Evolutionary conservation across 2,888 invertebrate genomes (phyloP).

Genomic region (Hirtodrosophila duncani): DNA sequence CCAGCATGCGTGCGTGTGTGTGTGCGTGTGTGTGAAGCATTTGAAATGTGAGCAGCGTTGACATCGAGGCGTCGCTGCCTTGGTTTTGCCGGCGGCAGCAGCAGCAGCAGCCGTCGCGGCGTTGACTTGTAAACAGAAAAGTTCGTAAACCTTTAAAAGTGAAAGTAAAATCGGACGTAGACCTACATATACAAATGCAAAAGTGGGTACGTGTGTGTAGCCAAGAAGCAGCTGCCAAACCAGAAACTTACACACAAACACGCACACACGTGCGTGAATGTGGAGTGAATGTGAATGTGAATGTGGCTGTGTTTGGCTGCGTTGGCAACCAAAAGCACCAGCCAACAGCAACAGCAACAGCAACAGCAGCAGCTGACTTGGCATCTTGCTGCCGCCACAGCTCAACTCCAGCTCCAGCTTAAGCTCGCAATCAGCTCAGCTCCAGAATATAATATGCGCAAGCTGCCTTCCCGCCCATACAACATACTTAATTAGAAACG

Average conservation of each 20-base stretch:
- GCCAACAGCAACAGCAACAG: not conserved
- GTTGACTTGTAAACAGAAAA: constrained; percentile 75
- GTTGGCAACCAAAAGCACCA: too few relatives aligned
- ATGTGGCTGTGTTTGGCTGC: too few relatives aligned
- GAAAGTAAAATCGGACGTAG: constrained; percentile 79
- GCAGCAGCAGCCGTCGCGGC: constrained; percentile 39
- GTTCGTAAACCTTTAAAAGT: constrained; percentile 79
- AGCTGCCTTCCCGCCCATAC: not conserved
- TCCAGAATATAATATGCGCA: not conserved
- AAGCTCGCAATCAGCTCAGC: too few relatives aligned
- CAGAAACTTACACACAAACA: constrained; percentile 53
- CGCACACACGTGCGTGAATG: not conserved
- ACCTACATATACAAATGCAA: constrained; percentile 77
- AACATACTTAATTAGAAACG: not conserved
- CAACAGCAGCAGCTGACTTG: too few relatives aligned
- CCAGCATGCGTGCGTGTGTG: not conserved
- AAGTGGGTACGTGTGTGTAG: constrained; percentile 25
- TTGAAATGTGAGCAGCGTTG: constrained; percentile 44
- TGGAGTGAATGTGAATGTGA: not conserved
- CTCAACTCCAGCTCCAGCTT: too few relatives aligned
- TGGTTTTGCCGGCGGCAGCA: constrained; percentile 7
- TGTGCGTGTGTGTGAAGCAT: constrained; percentile 38
- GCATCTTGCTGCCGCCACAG: too few relatives aligned
- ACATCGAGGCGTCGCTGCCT: constrained; percentile 13
- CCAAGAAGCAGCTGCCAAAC: constrained; percentile 65